Conservation (phyloP, 1,140 invertebrate genomes). For the Cherax quadricarinatus region DNA sequence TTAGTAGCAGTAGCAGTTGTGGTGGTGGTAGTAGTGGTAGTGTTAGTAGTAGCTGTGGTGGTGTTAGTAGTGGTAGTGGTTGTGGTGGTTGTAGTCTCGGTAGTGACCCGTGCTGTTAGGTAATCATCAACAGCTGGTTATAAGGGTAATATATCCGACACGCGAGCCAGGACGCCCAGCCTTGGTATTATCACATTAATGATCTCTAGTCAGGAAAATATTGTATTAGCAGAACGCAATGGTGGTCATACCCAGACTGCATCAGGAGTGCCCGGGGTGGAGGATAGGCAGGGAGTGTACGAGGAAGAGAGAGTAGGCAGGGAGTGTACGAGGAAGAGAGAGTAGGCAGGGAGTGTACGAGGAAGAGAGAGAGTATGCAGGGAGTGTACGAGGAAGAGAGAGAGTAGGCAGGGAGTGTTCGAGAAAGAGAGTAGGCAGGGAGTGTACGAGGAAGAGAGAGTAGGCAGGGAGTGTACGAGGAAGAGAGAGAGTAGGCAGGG, state of each 20-base stretch:
- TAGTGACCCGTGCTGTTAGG: neutral
- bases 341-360: too few species aligned
- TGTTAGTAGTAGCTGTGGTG: neutral
- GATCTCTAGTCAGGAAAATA: constrained; percentile 47
- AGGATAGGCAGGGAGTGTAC: neutral
- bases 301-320: too few species aligned
- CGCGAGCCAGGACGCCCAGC: constrained; percentile 32
- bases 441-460: too few species aligned
- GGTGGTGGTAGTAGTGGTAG: neutral
- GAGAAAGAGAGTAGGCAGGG: neutral
- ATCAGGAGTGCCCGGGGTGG: neutral
- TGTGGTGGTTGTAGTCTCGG: neutral
- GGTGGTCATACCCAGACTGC: neutral
- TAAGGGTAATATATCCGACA: constrained; percentile 43
- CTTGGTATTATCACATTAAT: constrained; percentile 35
- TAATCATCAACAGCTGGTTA: constrained; percentile 33
- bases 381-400: too few species aligned
- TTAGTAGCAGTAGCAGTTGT: neutral
- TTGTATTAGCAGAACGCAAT: constrained; percentile 29
- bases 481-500: too few species aligned
- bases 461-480: too few species aligned
- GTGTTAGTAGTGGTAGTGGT: neutral
- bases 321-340: too few species aligned
- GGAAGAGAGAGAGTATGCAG: neutral
- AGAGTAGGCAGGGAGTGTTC: neutral